phyloP scores from a whole-genome alignment of 92 coral and sea anemone genomes.

The Zoanthus gigantus region DNA sequence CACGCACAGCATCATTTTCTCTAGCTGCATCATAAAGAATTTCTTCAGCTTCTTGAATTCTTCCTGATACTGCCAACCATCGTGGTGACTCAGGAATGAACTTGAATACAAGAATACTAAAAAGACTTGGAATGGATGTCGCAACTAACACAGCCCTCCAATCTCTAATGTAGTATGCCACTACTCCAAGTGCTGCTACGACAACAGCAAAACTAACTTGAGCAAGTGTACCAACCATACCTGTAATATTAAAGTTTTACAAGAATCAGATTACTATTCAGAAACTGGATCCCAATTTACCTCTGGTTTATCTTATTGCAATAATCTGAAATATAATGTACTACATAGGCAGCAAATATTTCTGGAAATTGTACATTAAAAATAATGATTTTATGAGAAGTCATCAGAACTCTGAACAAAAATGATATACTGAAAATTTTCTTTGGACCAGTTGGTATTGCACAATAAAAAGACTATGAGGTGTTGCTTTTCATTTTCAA shows the following conservation, averaged over 20 bases:
- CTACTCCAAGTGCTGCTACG: constrained; percentile 66
- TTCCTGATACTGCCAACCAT: constrained; percentile 84
- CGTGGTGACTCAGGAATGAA: constrained; percentile 88
- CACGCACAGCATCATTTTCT: constrained; percentile 63
- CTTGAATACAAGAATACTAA: constrained; percentile 63
- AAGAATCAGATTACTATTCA: no score
- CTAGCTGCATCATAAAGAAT: constrained; percentile 71
- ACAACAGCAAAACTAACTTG: constrained; percentile 78
- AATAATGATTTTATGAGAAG: no score
- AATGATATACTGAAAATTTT: no score
- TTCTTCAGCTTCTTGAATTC: constrained; percentile 83
- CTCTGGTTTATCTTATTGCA: no score
- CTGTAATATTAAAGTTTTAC: constrained; percentile 32
- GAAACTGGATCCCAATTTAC: no score
- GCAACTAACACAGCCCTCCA: constrained; percentile 79
- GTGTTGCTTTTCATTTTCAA: no score
- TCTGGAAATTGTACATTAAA: no score
- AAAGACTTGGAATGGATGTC: constrained; percentile 68
- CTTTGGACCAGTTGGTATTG: no score
- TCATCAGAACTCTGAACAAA: no score
- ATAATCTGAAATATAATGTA: no score
- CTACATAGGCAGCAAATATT: no score
- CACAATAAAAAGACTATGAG: no score
- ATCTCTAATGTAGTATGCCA: constrained; percentile 79
- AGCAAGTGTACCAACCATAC: constrained; percentile 72